A percentile compares a stretch with the other conserved stretches of the same genome.
These are phyloP conservation scores for Holothuria leucospilota DNA, from an alignment of 53 echinoderm and acorn worm species.

Conservation along the genomic window DNA sequence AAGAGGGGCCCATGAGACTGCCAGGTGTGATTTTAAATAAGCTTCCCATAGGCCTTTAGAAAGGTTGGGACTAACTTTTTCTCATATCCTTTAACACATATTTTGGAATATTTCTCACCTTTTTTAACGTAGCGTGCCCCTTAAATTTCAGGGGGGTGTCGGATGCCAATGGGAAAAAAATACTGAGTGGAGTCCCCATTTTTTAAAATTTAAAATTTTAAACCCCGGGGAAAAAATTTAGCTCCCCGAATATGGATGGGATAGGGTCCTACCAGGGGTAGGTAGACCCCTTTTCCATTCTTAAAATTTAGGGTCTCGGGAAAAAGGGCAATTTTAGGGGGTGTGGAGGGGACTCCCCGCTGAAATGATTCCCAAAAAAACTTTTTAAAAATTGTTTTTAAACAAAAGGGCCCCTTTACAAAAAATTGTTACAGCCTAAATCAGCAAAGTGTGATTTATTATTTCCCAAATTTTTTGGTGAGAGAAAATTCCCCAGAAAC, in stretches of 20 bases:
- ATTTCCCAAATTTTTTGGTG: no score
- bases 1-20: no score
- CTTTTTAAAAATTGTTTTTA: no score
- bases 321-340: slow-evolving; percentile 64
- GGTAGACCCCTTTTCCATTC: slow-evolving; percentile 81
- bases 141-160: slow-evolving; percentile 73
- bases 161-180: slow-evolving; percentile 90
- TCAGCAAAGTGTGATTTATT: no score
- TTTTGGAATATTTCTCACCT: slow-evolving; percentile 56
- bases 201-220: slow-evolving; percentile 91
- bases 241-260: slow-evolving; percentile 66
- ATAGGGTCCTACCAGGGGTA: slow-evolving; percentile 91
- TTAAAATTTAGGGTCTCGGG: slow-evolving; percentile 91
- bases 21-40: no score
- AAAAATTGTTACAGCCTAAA: no score
- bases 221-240: slow-evolving; percentile 92
- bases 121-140: slow-evolving; percentile 95
- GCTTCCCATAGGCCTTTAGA: no score
- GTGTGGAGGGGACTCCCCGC: slow-evolving; percentile 91
- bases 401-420: no score
- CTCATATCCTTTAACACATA: background rate
- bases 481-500: no score
- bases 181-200: slow-evolving; percentile 94
- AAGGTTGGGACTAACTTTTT: background rate
- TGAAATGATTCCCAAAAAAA: slow-evolving; percentile 5